Base-by-base conservation (phyloP, 1,140 invertebrate species). In the Asobara japonica region DNA sequence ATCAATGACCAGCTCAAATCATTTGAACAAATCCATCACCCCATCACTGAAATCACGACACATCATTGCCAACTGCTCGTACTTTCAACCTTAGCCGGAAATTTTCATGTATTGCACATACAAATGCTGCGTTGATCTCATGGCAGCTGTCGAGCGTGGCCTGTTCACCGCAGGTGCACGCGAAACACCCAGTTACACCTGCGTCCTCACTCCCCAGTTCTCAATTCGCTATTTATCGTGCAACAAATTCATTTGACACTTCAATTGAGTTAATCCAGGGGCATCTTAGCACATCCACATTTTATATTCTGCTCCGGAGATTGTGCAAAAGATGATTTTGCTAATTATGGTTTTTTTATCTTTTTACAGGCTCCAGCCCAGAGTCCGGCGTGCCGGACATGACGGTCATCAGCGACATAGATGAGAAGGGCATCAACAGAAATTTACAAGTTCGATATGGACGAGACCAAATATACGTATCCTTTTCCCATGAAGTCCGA, bases 391-490 rank as follows among this genome's bases (percentile, higher is more conserved):
- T 94, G 77, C 91, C 93, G 76, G 96, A 98, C 88, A 97, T 98
- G 96, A 98, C 96, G 33, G 89, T 94, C 75, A 96, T 98, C 86
- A 95, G 95, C 69, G 92, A 97, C 87, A 95, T 98, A 85, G 93
- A 97, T 80, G 96, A 97, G 84, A 90, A 90, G 71, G 94, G 95
- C 79, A 97, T 98, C 87, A 98, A 97, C 87, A 90, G 92, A 69
- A 98, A 98, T 88, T 90, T 98, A 16, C 91, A 92, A 83, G 90
- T 93, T 66, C 91, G 96, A 80, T 98, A 98, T 84, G 89, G 90
- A 68, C 89, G 91, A 80, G 94, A 98, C 87, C 90, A 93, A 78
- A 96, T 98, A 84, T 98, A 98, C 85, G 96, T 97, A 97, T 95
- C 93, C 93, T 94, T 95, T 92, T 83, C 38, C 60, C 18, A 76